These are phyloP conservation scores for Philaenus spumarius DNA, from an alignment of 1,140 invertebrate species.

Conservation along the genomic window DNA sequence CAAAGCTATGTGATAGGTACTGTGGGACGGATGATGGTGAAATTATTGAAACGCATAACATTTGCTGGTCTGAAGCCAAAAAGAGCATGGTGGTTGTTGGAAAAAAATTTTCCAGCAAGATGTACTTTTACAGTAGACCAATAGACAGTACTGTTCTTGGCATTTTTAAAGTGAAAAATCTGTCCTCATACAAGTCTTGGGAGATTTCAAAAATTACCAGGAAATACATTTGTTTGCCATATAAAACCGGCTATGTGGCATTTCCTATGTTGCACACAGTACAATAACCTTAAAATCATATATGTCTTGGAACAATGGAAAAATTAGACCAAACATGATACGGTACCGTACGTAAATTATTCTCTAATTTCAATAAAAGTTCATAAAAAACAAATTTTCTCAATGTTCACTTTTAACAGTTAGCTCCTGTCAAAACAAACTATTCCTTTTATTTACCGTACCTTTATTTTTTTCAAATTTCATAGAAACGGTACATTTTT, in stretches of 20 bases:
- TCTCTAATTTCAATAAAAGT: neutral
- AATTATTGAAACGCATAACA: slow-evolving; percentile 10
- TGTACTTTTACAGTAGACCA: neutral
- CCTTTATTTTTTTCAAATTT: no score
- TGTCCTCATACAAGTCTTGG: slow-evolving; percentile 1
- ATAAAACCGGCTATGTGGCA: neutral
- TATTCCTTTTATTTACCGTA: neutral
- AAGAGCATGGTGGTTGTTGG: slow-evolving; percentile 7
- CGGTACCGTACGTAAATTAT: neutral
- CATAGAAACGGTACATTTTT: no score
- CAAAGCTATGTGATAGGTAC: neutral
- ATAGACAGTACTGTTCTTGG: slow-evolving; percentile 1
- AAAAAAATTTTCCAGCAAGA: slow-evolving; percentile 6
- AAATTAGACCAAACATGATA: neutral
- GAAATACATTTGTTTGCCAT: slow-evolving; percentile 7
- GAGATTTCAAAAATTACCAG: slow-evolving; percentile 1
- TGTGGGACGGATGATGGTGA: slow-evolving; percentile 7
- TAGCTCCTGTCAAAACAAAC: neutral
- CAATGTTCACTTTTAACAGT: neutral
- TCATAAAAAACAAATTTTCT: neutral
- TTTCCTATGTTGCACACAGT: neutral
- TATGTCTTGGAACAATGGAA: neutral
- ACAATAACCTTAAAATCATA: neutral
- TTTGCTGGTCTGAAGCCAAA: slow-evolving; percentile 1
- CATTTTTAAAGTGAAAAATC: slow-evolving; percentile 14